Conservation (phyloP, 2,888 invertebrate genomes). For the Amphipyra berbera region DNA sequence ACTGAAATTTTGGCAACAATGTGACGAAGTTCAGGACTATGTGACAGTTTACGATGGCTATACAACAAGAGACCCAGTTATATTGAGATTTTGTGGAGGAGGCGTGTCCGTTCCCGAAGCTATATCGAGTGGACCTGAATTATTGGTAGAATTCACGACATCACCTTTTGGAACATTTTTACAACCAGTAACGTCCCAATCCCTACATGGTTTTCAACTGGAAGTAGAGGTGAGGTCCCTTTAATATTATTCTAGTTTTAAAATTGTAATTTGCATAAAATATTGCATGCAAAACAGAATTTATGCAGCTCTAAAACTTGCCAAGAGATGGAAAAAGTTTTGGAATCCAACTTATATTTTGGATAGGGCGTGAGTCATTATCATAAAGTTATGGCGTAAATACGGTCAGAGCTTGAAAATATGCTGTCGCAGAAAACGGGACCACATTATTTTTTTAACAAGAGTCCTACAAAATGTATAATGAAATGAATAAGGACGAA, state of each 20-base stretch:
- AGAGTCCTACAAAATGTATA: neutral
- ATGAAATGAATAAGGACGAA: neutral
- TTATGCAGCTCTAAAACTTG: constrained; percentile 64
- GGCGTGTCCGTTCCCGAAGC: constrained; percentile 96
- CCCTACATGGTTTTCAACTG: constrained; percentile 96
- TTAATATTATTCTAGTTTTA: constrained; percentile 2
- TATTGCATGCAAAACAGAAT: constrained; percentile 55
- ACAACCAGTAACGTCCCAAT: constrained; percentile 93
- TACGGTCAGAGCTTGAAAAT: constrained; percentile 19
- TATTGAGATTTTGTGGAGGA: constrained; percentile 97
- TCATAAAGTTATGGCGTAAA: constrained; percentile 50
- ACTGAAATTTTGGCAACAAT: constrained; percentile 94
- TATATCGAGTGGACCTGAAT: constrained; percentile 96
- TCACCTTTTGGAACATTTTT: constrained; percentile 97
- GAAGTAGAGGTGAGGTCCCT: constrained; percentile 91
- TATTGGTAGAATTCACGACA: constrained; percentile 96
- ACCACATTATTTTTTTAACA: neutral
- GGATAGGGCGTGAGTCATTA: constrained; percentile 57
- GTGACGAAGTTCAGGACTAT: constrained; percentile 96
- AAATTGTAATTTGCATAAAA: constrained; percentile 47
- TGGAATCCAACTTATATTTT: constrained; percentile 55
- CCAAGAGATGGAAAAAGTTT: constrained; percentile 61
- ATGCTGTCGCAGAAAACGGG: constrained; percentile 1
- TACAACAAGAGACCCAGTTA: constrained; percentile 96
- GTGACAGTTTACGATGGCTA: constrained; percentile 97